phyloP scores from a whole-genome alignment of 2,113 vertebrate genomes.

The Cyrtonyx montezumae region DNA sequence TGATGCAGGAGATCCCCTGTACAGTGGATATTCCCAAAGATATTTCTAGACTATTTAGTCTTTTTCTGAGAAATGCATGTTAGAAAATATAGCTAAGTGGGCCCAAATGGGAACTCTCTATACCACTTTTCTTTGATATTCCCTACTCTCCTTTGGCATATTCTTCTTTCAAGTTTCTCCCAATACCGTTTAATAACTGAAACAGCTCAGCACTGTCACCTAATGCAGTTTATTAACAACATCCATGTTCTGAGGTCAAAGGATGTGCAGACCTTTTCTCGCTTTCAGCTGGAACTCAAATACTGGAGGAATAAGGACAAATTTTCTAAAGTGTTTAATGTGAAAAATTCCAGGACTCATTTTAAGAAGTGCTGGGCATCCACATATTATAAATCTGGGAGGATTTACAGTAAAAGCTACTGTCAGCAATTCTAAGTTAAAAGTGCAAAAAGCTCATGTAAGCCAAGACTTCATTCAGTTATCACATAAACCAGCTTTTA shows the following conservation, averaged over 20 bases:
- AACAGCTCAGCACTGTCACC: not conserved
- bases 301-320: not conserved
- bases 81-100: not conserved
- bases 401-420: not conserved
- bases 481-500: not conserved
- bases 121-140: not conserved
- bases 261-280: not conserved
- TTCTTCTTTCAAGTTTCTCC: not conserved
- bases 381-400: not conserved
- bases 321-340: not conserved
- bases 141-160: not conserved
- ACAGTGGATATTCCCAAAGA: not conserved
- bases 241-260: not conserved
- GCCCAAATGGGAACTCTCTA: not conserved
- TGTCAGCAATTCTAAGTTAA: not conserved
- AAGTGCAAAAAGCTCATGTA: not conserved
- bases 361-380: not conserved
- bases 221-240: not conserved
- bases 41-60: not conserved
- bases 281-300: not conserved
- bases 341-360: not conserved
- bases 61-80: not conserved
- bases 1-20: not conserved
- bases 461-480: not conserved
- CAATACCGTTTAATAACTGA: not conserved